Percentiles rank a stretch among this genome's conserved stretches.
These are phyloP conservation scores for Euthynnus affinis DNA, from an alignment of 2,797 vertebrate genomes.

Conservation along the genomic window DNA sequence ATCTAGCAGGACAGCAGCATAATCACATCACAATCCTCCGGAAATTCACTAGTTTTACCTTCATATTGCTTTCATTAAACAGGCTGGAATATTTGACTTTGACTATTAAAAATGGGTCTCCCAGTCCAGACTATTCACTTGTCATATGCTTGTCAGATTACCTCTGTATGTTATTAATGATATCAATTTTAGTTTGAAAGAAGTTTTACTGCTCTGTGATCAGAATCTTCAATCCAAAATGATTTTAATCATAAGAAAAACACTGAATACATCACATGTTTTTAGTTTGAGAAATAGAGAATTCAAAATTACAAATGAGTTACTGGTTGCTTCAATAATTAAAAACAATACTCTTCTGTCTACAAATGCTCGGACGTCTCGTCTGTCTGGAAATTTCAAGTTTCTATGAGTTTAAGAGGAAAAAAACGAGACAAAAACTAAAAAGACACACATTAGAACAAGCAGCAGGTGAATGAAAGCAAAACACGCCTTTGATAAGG, in stretches of 20 bases:
- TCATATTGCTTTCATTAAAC: slow-evolving; percentile 16
- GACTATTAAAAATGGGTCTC: not conserved
- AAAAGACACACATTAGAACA: not conserved
- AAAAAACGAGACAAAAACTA: not conserved
- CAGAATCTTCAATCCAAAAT: not conserved
- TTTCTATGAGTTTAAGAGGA: not conserved
- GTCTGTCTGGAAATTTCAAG: not conserved
- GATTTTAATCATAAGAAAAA: not conserved
- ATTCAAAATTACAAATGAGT: no score
- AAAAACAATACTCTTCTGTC: not conserved
- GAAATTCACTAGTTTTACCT: slow-evolving; percentile 21
- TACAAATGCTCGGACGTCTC: not conserved
- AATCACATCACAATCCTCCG: slow-evolving; percentile 32
- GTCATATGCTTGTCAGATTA: not conserved
- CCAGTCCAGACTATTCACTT: not conserved
- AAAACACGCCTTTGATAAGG: not conserved
- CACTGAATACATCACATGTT: no score
- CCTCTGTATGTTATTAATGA: not conserved
- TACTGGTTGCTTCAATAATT: not conserved
- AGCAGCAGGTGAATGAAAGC: not conserved
- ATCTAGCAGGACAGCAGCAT: slow-evolving; percentile 20
- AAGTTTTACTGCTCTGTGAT: not conserved
- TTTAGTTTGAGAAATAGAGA: no score
- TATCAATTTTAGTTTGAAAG: no score
- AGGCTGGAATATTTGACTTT: not conserved